phyloP scores from a whole-genome alignment of 2,797 vertebrate species.

The Notoglanidium macrostoma region DNA sequence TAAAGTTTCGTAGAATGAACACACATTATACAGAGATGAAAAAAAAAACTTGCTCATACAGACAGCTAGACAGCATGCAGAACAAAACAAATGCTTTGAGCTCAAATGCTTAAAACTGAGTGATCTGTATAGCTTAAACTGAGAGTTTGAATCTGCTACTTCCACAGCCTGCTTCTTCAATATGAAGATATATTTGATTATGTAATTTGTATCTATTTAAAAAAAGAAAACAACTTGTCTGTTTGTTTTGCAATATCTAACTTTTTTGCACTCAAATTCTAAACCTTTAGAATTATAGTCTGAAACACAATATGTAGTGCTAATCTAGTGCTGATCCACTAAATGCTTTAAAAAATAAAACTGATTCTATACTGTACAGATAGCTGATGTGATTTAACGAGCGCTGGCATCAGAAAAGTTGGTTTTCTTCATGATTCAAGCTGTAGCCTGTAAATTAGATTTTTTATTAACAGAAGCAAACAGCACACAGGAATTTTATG shows the following conservation, averaged over 20 bases:
- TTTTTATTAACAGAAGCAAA: no score
- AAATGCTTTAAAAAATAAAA: not conserved
- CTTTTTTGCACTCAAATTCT: not conserved
- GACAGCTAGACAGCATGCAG: not conserved
- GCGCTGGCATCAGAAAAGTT: not conserved
- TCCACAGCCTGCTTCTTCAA: not conserved
- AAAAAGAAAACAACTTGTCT: no score
- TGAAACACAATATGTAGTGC: not conserved
- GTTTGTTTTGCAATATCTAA: not conserved
- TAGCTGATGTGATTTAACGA: not conserved
- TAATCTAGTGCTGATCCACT: conserved; percentile 1
- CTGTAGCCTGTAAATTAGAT: no score
- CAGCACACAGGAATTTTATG: no score
- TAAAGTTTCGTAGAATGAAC: not conserved
- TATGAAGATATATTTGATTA: not conserved
- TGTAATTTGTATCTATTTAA: no score
- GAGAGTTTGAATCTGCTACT: not conserved
- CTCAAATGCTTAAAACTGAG: not conserved
- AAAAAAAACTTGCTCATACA: not conserved
- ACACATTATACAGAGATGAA: not conserved
- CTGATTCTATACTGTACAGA: not conserved
- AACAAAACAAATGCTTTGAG: not conserved
- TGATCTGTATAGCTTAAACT: not conserved
- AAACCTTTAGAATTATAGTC: not conserved
- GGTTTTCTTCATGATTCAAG: no score